Evolutionary conservation across 2,113 vertebrate species (phyloP).

Genomic region (Etheostoma cragini): DNA sequence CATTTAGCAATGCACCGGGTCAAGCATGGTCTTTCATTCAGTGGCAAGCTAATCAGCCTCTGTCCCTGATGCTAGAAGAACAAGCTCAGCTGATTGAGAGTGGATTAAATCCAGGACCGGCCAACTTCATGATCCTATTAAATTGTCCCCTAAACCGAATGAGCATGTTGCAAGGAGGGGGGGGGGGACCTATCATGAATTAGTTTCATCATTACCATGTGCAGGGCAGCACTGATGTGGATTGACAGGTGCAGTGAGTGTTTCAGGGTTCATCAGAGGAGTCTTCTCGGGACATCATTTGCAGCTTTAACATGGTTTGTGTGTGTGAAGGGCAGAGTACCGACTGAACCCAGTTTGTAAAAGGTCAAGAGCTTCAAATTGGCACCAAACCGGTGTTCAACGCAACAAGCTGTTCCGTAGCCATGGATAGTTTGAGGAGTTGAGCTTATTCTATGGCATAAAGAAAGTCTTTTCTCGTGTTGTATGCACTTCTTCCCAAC

Average conservation of each 20-base stretch:
- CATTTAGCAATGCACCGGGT: not conserved
- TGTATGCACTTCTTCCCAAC: not conserved
- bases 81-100: constrained; percentile 37
- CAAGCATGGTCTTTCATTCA: constrained; percentile 41
- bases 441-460: not conserved
- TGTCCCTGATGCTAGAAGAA: constrained; percentile 19
- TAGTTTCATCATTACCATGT: not conserved
- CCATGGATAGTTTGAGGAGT: not conserved
- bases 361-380: not conserved
- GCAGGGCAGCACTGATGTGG: constrained; percentile 1
- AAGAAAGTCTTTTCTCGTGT: not conserved
- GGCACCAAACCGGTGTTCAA: not conserved
- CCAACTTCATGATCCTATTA: constrained; percentile 48
- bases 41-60: constrained; percentile 58
- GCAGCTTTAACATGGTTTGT: not conserved
- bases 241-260: not conserved
- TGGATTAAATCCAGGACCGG: constrained; percentile 37
- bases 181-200: not conserved
- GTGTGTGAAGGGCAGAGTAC: not conserved
- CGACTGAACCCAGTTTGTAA: not conserved
- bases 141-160: not conserved
- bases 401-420: not conserved
- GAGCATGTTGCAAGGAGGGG: not conserved
- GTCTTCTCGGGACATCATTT: not conserved
- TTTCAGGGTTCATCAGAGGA: not conserved